phyloP scores from a whole-genome alignment of 92 coral and sea anemone species.

The Palythoa grandis region DNA sequence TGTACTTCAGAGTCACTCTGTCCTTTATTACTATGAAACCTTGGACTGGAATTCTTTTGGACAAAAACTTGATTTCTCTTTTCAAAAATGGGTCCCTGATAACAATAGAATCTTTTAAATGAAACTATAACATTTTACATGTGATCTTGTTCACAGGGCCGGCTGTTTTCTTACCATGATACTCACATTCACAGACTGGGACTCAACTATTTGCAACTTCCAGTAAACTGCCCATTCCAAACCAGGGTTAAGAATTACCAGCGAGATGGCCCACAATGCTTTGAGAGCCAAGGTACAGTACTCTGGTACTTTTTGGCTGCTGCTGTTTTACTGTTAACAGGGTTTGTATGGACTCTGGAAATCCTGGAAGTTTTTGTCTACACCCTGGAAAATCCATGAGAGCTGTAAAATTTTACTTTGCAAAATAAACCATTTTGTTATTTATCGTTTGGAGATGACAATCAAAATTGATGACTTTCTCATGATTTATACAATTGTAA shows the following conservation, averaged over 20 bases:
- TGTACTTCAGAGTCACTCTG: no score
- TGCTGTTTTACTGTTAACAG: background rate
- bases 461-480: background rate
- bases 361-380: background rate
- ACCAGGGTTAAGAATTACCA: slow-evolving; percentile 84
- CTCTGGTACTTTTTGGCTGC: no score
- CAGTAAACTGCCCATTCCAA: slow-evolving; percentile 95
- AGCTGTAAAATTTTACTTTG: background rate
- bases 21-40: no score
- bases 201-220: slow-evolving; percentile 88
- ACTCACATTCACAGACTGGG: slow-evolving; percentile 99
- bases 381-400: background rate
- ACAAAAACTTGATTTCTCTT: no score
- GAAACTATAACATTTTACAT: background rate
- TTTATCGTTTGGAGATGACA: no score
- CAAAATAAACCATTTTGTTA: no score
- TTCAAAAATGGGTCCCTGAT: no score
- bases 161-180: slow-evolving; percentile 97
- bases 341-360: background rate
- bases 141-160: slow-evolving; percentile 65
- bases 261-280: slow-evolving; percentile 96
- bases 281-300: slow-evolving; percentile 77
- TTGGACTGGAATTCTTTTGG: no score
- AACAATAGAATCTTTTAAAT: background rate
- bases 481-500: no score